phyloP scores from a whole-genome alignment of 2,888 invertebrate genomes.

The Nomada ruficornis region DNA sequence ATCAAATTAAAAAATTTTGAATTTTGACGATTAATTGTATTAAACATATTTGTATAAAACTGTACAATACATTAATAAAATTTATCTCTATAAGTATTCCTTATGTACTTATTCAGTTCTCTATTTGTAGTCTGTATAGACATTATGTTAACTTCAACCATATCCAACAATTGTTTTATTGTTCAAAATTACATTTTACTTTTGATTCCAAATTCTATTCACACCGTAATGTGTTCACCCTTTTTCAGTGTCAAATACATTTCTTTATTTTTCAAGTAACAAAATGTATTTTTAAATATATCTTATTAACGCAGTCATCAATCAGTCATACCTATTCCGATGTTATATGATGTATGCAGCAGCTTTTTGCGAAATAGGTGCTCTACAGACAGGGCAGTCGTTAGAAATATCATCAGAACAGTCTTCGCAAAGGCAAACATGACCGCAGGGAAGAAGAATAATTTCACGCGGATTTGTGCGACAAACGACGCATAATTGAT shows the following conservation, averaged over 20 bases:
- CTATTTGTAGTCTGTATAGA: neutral
- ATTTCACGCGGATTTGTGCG: slow-evolving; percentile 94
- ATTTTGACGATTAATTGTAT: slow-evolving; percentile 54
- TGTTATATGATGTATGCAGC: slow-evolving; percentile 90
- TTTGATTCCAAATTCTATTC: neutral
- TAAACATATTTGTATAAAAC: neutral
- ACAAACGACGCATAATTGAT: slow-evolving; percentile 94
- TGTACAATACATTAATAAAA: slow-evolving; percentile 21
- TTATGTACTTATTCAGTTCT: neutral
- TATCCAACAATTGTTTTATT: slow-evolving; percentile 33
- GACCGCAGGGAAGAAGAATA: slow-evolving; percentile 94
- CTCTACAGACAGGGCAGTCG: slow-evolving; percentile 92
- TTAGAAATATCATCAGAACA: slow-evolving; percentile 90
- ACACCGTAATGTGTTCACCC: neutral
- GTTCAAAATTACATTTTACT: slow-evolving; percentile 4
- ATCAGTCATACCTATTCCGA: slow-evolving; percentile 2
- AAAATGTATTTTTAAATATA: slow-evolving; percentile 31
- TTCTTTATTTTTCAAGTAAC: neutral
- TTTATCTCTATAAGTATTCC: too few relatives aligned
- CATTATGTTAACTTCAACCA: neutral
- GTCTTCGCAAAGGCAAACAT: slow-evolving; percentile 95
- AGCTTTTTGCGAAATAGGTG: slow-evolving; percentile 88
- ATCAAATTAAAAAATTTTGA: slow-evolving; percentile 30
- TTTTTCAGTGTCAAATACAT: slow-evolving; percentile 2
- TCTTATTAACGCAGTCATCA: neutral